Base-by-base conservation (phyloP, 2,797 vertebrate genomes). In the Brotula barbata region DNA sequence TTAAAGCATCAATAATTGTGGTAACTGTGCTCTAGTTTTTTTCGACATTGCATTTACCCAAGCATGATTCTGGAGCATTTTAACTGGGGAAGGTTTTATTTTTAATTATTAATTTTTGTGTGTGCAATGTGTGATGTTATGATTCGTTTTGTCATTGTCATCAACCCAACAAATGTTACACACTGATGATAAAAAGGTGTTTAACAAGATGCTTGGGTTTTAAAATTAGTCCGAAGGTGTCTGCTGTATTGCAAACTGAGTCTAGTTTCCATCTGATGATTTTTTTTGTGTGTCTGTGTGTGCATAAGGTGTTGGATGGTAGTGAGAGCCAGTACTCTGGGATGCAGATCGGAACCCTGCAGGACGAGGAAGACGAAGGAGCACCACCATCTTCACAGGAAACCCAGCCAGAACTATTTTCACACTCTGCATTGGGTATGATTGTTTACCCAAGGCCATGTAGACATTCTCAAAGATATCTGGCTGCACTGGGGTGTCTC, bases 251-350 rank as follows among this genome's bases (percentile, higher is more conserved):
- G 22, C 22, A 6, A 34, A 51, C 12, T 17, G 13, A 8, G 28
- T 51, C 51, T 2, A 9, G 43, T 37, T 64, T 17, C 41, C 23
- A 4, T 48, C 13, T 71, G 23, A 40, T 48, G 12, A 59, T 48
- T 28, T 48, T 40, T 14, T 71, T 13, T 77, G 12, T 77, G 20
- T 80, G n/a, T 77, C 10, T 84, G 37, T 65, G 19, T 78, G 9
- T 60, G 51, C 41, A 13, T 37, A 81, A 99, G 97, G 95, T 97
- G 55, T 85, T 98, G 59, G 97, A 98, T 15, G 92, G 95, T 56
- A 88, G 92, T 21, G 96, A 99, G 66, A 93, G 92, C 82, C 96
- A 95, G 64, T 96, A 94, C 81, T 93, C 92, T 9, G 95, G 94
- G 62, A 91, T 95, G 93, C 96, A 95, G 36, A 94, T 93, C 0